Conservation (phyloP, 1,140 invertebrate genomes). For the Nomia melanderi region DNA sequence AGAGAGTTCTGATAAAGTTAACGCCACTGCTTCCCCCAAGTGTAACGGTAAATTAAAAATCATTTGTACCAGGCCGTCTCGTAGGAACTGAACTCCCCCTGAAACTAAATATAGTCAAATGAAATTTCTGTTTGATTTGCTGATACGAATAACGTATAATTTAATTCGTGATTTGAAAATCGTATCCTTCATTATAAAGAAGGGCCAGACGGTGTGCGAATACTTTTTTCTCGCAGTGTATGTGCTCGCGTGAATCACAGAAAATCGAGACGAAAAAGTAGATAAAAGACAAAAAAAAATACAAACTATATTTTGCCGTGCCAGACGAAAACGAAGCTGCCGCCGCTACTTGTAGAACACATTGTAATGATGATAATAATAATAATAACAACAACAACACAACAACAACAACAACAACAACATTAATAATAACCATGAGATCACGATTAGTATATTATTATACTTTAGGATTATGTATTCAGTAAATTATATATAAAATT, state of each 20-base stretch:
- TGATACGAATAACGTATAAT: too few relatives aligned
- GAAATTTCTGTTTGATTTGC: too few relatives aligned
- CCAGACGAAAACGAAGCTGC: slow-evolving; percentile 71
- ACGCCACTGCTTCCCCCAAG: too few relatives aligned
- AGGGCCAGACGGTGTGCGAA: too few relatives aligned
- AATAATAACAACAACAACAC: slow-evolving; percentile 52
- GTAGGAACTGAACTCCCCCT: too few relatives aligned
- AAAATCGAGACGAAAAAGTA: slow-evolving; percentile 7
- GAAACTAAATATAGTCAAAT: too few relatives aligned
- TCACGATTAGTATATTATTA: slow-evolving; percentile 56
- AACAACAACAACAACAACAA: slow-evolving; percentile 48
- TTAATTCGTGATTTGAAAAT: too few relatives aligned
- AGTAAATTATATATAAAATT: slow-evolving; percentile 74
- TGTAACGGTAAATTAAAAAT: too few relatives aligned
- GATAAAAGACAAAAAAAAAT: slow-evolving; percentile 10
- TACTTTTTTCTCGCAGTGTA: neutral
- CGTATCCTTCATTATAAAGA: too few relatives aligned
- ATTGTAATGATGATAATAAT: slow-evolving; percentile 60
- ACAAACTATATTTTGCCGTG: slow-evolving; percentile 70
- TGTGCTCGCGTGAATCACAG: neutral
- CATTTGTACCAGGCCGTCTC: too few relatives aligned
- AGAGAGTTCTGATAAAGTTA: too few relatives aligned
- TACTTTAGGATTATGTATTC: slow-evolving; percentile 69
- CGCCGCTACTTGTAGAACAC: slow-evolving; percentile 67
- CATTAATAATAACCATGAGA: slow-evolving; percentile 56